Conservation (phyloP, 1,140 invertebrate genomes). For the Megathymus violae region DNA sequence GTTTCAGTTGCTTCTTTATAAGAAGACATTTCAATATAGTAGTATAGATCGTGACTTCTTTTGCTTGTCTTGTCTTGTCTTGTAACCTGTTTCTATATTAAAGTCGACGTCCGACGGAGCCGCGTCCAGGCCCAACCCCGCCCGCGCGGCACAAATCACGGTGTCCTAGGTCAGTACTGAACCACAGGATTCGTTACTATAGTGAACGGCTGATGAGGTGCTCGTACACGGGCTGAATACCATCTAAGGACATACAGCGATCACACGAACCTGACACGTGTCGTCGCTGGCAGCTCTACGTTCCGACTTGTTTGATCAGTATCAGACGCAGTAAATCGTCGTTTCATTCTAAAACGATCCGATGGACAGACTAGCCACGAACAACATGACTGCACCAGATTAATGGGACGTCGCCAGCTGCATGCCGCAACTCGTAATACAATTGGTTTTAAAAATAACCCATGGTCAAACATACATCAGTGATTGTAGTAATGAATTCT, state of each 20-base stretch:
- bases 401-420: constrained; percentile 1
- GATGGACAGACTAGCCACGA: background rate
- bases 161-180: constrained; percentile 19
- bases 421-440: background rate
- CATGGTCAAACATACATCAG: too few relatives aligned
- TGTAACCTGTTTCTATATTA: too few relatives aligned
- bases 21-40: too few relatives aligned
- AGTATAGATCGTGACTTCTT: too few relatives aligned
- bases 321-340: background rate
- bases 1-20: too few relatives aligned
- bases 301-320: too few relatives aligned
- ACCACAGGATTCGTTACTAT: background rate
- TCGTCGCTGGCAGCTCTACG: too few relatives aligned
- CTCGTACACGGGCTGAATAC: background rate
- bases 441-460: too few relatives aligned
- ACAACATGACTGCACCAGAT: background rate
- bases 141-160: constrained; percentile 8
- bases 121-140: too few relatives aligned
- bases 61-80: too few relatives aligned
- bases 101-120: constrained; percentile 6
- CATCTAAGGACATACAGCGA: background rate
- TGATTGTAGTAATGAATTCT: too few relatives aligned
- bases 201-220: constrained; percentile 10
- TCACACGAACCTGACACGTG: too few relatives aligned
- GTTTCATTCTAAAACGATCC: background rate